phyloP scores from a whole-genome alignment of 2,113 vertebrate genomes.

The Hippocampus comes region DNA sequence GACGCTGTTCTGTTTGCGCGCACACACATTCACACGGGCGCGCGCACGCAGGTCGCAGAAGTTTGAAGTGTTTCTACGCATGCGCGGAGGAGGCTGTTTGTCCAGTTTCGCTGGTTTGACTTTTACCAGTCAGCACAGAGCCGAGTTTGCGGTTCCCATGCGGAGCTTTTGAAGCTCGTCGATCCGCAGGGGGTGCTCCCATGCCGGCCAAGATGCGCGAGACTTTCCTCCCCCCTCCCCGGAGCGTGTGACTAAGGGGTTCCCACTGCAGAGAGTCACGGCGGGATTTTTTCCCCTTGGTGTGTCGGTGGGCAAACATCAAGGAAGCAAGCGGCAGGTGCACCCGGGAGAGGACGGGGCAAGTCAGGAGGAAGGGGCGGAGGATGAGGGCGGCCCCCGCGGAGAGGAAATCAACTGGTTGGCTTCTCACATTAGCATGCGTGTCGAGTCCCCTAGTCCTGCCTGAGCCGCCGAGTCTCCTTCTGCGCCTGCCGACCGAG shows the following conservation, averaged over 20 bases:
- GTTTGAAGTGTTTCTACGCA: slow-evolving; percentile 74
- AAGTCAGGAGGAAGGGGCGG: slow-evolving; percentile 3
- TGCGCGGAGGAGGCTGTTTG: slow-evolving; percentile 74
- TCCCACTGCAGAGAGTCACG: slow-evolving; percentile 47
- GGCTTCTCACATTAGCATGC: slow-evolving; percentile 63
- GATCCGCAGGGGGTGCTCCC: background rate
- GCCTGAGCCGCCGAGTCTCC: slow-evolving; percentile 59
- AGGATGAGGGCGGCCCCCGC: slow-evolving; percentile 20
- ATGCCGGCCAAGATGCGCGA: slow-evolving; percentile 23
- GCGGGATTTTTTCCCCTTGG: slow-evolving; percentile 42
- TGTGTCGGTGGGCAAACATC: slow-evolving; percentile 42
- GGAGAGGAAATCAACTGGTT: slow-evolving; percentile 59
- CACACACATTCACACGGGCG: slow-evolving; percentile 8
- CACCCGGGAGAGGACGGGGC: slow-evolving; percentile 34
- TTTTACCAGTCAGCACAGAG: slow-evolving; percentile 72
- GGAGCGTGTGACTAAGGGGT: slow-evolving; percentile 34
- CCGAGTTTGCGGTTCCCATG: slow-evolving; percentile 56
- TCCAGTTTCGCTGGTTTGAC: slow-evolving; percentile 76
- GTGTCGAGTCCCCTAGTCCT: slow-evolving; percentile 37
- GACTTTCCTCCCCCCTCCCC: slow-evolving; percentile 6
- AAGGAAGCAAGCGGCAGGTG: slow-evolving; percentile 65
- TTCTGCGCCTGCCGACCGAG: slow-evolving; percentile 40
- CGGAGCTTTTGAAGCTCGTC: background rate
- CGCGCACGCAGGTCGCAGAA: slow-evolving; percentile 50
- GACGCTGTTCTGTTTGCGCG: slow-evolving; percentile 58